Conservation (phyloP, 2,888 invertebrate genomes). For the Ormia ochracea region DNA sequence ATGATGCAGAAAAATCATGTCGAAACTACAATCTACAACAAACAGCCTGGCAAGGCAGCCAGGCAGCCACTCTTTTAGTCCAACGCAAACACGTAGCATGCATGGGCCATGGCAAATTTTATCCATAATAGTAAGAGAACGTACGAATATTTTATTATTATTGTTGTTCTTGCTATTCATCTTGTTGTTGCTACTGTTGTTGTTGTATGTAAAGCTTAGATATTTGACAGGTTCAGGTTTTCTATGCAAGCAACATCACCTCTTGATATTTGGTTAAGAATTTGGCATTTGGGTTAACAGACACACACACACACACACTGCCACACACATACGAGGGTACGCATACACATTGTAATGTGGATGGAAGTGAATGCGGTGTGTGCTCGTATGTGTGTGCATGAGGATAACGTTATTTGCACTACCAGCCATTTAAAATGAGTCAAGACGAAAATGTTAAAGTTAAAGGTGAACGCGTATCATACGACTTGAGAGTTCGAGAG, state of each 20-base stretch:
- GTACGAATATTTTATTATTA: slow-evolving; percentile 8
- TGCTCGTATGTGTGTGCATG: not conserved
- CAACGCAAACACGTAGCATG: slow-evolving; percentile 5
- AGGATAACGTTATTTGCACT: slow-evolving; percentile 33
- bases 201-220: slow-evolving; percentile 14
- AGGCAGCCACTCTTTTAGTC: not conserved
- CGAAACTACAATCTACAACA: slow-evolving; percentile 63
- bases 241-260: slow-evolving; percentile 22
- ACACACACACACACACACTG: not conserved
- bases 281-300: slow-evolving; percentile 27
- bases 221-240: slow-evolving; percentile 56
- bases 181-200: not conserved
- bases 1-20: slow-evolving; percentile 77
- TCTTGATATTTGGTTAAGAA: slow-evolving; percentile 36
- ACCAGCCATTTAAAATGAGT: slow-evolving; percentile 28
- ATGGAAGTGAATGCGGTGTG: not conserved
- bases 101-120: slow-evolving; percentile 35
- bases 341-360: not conserved
- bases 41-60: not conserved
- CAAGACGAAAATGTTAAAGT: slow-evolving; percentile 8
- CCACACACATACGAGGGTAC: not conserved
- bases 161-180: too few species aligned
- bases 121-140: not conserved
- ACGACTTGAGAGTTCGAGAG: slow-evolving; percentile 19
- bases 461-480: slow-evolving; percentile 56